Base-by-base conservation (phyloP, 2,113 vertebrate genomes). In the Rhodinocichla rosea region DNA sequence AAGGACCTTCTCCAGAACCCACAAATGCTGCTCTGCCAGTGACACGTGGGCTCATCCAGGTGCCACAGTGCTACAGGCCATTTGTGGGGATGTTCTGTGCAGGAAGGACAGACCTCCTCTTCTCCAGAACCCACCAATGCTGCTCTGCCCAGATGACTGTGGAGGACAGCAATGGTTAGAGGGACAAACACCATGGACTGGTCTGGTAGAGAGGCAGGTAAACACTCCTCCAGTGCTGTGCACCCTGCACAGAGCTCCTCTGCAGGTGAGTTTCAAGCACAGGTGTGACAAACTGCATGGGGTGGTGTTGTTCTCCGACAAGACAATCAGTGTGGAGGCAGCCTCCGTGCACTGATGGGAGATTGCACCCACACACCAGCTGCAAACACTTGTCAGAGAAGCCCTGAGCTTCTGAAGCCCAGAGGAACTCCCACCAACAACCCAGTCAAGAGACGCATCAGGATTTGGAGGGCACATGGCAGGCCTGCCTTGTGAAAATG, bases 401-500 rank as follows among this genome's bases (percentile, higher is more conserved):
- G 19, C 35, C 52, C 68, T 89, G 83, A 94, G 80, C 76, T 88
- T 63, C 76, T 81, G 52, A 63, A 87, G 78, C 50, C 50, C 8
- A 9, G 47, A 76, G 37, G n/a, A 75, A 60, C 13, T 56, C 70
- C 49, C 53, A 78, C 28, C 55, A 74, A 23, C 17, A 83, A 65
- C 27, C 45, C 42, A 53, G 55, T 18, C 30, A 52, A 23, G 33
- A 69, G 39, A 30, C 12, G 16, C 56, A 23, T 33, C 42, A 80
- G 78, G 50, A 65, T 69, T 77, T 55, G 59, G 74, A 70, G 67
- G 52, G 30, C 49, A 63, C 0, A 0, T 59, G 90, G 83, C 91
- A 96, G 88, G 87, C 63, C 71, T 95, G 95, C 87, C 96, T 94
- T 10, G 15, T 39, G 88, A 94, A 97, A 92, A 95, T 78, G 44